These are phyloP conservation scores for Drosophila imparisetae DNA, from an alignment of 2,888 invertebrate genomes.

Conservation along the genomic window DNA sequence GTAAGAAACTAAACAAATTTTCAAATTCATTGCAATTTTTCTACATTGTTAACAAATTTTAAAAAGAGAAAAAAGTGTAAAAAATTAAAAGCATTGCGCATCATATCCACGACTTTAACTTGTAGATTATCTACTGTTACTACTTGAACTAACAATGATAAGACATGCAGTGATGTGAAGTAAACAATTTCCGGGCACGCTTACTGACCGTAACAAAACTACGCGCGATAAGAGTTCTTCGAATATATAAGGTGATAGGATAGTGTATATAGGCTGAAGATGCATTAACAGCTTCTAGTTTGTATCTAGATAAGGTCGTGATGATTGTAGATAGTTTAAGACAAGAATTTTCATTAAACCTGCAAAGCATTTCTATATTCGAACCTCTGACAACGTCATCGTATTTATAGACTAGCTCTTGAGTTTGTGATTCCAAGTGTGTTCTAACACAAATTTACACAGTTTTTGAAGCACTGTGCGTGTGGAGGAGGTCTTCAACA, in stretches of 20 bases:
- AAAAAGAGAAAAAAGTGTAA: not conserved
- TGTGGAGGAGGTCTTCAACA: not conserved
- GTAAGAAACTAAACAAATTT: not conserved
- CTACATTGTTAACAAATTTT: not conserved
- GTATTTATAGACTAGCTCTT: not conserved
- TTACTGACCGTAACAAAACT: not conserved
- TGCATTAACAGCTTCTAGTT: not conserved
- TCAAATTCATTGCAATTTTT: not conserved
- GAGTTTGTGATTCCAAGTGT: not conserved
- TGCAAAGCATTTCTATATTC: not conserved
- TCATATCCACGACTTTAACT: not conserved
- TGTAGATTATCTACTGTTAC: not conserved
- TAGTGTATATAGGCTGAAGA: not conserved
- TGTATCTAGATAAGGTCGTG: not conserved
- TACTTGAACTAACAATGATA: not conserved
- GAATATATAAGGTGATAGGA: not conserved
- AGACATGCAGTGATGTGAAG: not conserved
- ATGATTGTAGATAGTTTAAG: not conserved
- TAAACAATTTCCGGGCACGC: not conserved
- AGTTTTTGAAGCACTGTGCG: slow-evolving; percentile 24
- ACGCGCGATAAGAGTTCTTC: not conserved
- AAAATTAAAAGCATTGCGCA: not conserved
- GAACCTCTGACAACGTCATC: not conserved
- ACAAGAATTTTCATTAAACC: not conserved
- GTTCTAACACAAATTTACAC: not conserved